Evolutionary conservation across 1,140 invertebrate species (phyloP), one percentile per base, ranked within the genome.

Genomic region (Uloborus diversus): DNA sequence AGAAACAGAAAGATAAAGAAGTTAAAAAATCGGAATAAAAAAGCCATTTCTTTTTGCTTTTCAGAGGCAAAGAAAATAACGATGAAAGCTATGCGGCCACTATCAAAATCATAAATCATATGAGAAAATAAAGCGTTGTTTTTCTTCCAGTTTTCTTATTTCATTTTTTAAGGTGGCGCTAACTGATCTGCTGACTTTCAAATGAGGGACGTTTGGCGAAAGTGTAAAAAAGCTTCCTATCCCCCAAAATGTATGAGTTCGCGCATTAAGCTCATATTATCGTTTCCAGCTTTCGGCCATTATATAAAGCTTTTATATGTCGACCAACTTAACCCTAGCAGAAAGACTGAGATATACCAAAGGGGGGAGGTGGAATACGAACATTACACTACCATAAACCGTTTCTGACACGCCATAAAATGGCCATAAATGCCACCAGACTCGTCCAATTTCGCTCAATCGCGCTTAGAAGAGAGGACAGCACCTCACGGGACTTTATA

Each of bases 241-340:
- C 33, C 20, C 25, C 27, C 42, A 17, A 75, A 78, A 78, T 78
- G 62, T 66, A 78, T 65, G 62, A 78, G 71, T 78, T 66, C 42
- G 47, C 28, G 73, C 73, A 78, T 65, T 78, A 78, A 78, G 61
- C 73, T 56, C 73, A 78, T 78, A 78, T 78, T 78, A 78, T 78
- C 73, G 73, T 78, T 65, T 66, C 62, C 73, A 78, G 73, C 73
- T 65, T 78, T 78, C 66, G 73, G 73, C 73, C 73, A 78, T 78
- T 78, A 78, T 78, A 78, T 78, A 66, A 78, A 78, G 73, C 73
- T 78, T 78, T 78, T 65, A 78, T 78, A 78, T 78, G 73, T 78
- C 61, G 47, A 56, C 73, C 47, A 78, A 78, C 73, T 78, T 78
- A 78, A 65, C 73, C 70, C 59, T 64, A 53, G 70, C 35, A 32